These are phyloP conservation scores for Neodiprion lecontei DNA, from an alignment of 1,140 invertebrate genomes.

Conservation along the genomic window DNA sequence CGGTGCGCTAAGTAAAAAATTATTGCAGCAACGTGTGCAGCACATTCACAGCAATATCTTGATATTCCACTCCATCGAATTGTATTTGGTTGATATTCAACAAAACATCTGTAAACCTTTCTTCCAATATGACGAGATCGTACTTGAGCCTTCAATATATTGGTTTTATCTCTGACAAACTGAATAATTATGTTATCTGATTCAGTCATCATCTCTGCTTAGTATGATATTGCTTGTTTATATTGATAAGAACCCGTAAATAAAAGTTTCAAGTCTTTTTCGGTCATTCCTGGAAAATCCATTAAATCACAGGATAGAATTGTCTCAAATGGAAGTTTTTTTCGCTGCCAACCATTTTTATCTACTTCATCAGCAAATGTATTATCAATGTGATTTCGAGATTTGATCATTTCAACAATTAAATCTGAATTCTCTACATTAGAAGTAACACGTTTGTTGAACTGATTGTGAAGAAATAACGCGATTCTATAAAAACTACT, in stretches of 20 bases:
- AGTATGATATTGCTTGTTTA: slow-evolving; percentile 31
- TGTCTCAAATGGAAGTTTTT: slow-evolving; percentile 23
- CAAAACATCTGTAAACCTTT: slow-evolving; percentile 32
- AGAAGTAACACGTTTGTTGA: slow-evolving; percentile 10
- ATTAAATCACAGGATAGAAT: slow-evolving; percentile 22
- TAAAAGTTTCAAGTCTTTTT: slow-evolving; percentile 31
- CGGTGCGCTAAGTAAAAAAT: slow-evolving; percentile 32
- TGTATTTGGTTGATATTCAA: slow-evolving; percentile 31
- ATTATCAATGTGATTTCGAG: not conserved
- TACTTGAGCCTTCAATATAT: slow-evolving; percentile 29
- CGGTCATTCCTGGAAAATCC: slow-evolving; percentile 33
- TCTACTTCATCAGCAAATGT: slow-evolving; percentile 14
- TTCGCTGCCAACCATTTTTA: slow-evolving; percentile 26
- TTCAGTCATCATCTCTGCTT: slow-evolving; percentile 29
- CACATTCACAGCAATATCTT: slow-evolving; percentile 29
- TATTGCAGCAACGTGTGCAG: slow-evolving; percentile 31
- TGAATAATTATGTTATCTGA: slow-evolving; percentile 19
- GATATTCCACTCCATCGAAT: slow-evolving; percentile 25
- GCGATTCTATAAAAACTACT: not conserved
- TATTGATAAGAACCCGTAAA: slow-evolving; percentile 33
- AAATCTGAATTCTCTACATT: not conserved
- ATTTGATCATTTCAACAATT: slow-evolving; percentile 11
- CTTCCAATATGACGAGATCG: slow-evolving; percentile 29
- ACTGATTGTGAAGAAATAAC: slow-evolving; percentile 10
- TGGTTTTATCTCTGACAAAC: slow-evolving; percentile 18